Percentiles rank a stretch among this genome's conserved stretches.
phyloP scores from a whole-genome alignment of 92 coral and sea anemone species.

The Siderastrea radians region DNA sequence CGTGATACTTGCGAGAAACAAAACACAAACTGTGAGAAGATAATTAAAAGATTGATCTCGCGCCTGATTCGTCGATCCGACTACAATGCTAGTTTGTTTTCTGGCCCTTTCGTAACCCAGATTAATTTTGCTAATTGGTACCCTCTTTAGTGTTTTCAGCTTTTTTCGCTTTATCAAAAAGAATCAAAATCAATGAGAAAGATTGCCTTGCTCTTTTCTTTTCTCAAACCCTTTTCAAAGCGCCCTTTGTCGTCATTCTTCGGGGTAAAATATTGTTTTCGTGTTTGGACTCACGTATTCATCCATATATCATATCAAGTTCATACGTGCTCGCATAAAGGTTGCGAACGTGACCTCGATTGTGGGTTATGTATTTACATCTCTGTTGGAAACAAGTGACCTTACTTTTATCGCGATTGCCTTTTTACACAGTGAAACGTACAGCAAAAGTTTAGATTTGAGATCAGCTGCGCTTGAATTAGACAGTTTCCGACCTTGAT shows the following conservation, averaged over 20 bases:
- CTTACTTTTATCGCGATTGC: no score
- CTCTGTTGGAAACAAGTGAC: neutral
- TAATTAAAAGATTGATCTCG: constrained; percentile 1
- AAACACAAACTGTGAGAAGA: neutral
- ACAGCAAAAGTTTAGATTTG: neutral
- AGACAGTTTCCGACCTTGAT: neutral
- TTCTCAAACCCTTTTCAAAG: neutral
- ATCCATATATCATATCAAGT: neutral
- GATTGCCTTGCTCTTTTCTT: neutral
- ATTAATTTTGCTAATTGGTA: neutral
- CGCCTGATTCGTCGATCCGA: constrained; percentile 19
- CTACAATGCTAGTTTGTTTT: constrained; percentile 32
- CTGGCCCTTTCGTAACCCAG: neutral
- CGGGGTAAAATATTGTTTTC: neutral
- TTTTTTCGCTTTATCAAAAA: constrained; percentile 7
- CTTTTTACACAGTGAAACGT: neutral
- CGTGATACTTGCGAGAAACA: constrained; percentile 33
- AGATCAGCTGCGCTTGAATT: neutral
- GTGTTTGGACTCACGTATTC: constrained; percentile 13
- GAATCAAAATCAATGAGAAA: neutral
- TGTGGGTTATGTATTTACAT: neutral
- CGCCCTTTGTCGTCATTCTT: neutral
- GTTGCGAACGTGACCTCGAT: constrained; percentile 3
- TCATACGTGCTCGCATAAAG: constrained; percentile 7
- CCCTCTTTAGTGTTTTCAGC: neutral